phyloP scores from a whole-genome alignment of 1,140 invertebrate species.

The Danaus plexippus region DNA sequence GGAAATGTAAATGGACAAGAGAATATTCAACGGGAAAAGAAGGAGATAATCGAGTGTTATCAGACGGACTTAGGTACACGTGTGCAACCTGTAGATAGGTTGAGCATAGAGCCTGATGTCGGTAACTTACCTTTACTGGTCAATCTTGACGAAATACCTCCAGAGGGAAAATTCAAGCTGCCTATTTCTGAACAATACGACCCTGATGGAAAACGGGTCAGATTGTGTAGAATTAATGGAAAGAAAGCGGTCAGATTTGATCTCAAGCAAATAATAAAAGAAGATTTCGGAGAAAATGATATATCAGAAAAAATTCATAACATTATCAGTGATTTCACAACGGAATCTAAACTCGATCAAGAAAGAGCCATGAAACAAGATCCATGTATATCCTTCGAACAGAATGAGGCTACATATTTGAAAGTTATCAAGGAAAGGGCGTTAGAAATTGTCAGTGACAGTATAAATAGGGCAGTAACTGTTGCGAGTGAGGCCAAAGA shows the following conservation, averaged over 20 bases:
- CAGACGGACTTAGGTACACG: no score
- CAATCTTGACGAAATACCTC: conserved; percentile 20
- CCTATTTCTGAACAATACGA: conserved; percentile 53
- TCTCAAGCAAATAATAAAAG: not conserved
- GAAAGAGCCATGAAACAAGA: conserved; percentile 28
- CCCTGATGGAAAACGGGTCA: conserved; percentile 33
- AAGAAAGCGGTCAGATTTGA: no score
- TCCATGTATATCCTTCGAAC: no score
- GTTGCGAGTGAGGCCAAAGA: conserved; percentile 15
- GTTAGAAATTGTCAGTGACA: conserved; percentile 15
- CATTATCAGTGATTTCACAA: conserved; percentile 3
- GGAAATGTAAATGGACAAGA: conserved; percentile 19
- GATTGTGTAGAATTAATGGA: no score
- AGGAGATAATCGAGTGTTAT: no score
- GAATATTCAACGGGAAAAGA: no score
- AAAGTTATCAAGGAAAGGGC: conserved; percentile 45
- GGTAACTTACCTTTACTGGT: conserved; percentile 1
- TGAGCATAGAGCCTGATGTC: no score
- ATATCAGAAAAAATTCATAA: conserved; percentile 5
- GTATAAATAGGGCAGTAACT: conserved; percentile 15
- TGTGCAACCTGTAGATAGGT: no score
- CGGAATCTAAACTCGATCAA: conserved; percentile 16
- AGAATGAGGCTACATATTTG: conserved; percentile 32
- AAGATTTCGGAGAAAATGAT: conserved; percentile 1
- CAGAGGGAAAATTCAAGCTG: conserved; percentile 43